Base-by-base conservation (phyloP, 2,888 invertebrate species). In the Desoria tigrina region DNA sequence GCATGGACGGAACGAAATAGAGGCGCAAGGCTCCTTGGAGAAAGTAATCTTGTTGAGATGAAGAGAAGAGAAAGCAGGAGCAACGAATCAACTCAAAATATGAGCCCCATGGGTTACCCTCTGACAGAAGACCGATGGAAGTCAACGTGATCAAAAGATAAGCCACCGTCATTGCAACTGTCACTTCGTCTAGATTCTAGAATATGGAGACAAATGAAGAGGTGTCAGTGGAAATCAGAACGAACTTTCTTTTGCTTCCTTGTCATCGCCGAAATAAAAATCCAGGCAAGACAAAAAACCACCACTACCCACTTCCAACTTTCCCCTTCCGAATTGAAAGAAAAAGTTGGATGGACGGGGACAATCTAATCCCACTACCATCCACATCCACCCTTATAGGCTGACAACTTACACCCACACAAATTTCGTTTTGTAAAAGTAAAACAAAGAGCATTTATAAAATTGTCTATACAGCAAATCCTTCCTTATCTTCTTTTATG, bases 51-150 rank as follows among this genome's bases (percentile, higher is more conserved):
- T 59, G 62, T 18, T 69, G 65, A 3, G 66, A 62, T 24, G 67
- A 55, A 57, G 68, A 79, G 16, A 79, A 79, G 42, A 88, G 84
- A 24, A 87, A 81, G 0, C 85, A 79, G n/a, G 85, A 82, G 77
- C 89, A 90, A 11, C 90, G 84, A 1, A 84, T 68, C 1, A 88
- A 82, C 79, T 90, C 90, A 39, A 87, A 80, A 1, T 84, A 77
- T 7, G 85, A 83, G 0, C 87, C 87, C 74, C 84, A 82, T 7
- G 84, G 83, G 49, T 84, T 84, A 74, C 86, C 85, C 75, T 90
- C 90, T 74, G 89, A 87, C n/a, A 90, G 79, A 83, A 90, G 84
- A 1, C 90, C 89, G 59, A 90, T 88, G 24, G 86, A 82, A 0
- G 87, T 87, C n/a, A 90, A 80, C 0, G 88, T 87, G 1, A 84